Evolutionary conservation across 2,888 invertebrate species (phyloP), one percentile per base, ranked within the genome.

Genomic region (Noctua janthina): DNA sequence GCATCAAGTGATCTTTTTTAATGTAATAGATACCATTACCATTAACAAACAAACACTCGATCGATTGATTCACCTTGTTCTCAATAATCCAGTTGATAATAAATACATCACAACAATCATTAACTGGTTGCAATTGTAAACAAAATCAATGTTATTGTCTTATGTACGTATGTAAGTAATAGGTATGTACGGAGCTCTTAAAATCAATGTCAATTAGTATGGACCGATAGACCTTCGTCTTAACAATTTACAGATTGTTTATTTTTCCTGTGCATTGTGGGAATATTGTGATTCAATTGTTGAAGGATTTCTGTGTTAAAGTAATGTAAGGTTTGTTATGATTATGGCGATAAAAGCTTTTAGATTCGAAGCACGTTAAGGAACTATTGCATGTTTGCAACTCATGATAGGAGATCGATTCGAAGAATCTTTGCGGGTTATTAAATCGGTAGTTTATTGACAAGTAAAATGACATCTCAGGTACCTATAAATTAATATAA

Each of bases 191-290:
- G 20, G 59, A 35, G 78, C 74, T 82, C 64, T 82, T 74, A 78
- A 82, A 78, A 82, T 66, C 85, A 85, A 85, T 85, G 85, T 74
- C 76, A 85, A 71, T 85, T 74, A 78, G 66, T 85, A 82, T 78
- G 75, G n/a, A 2, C 69, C 66, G 35, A 67, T 51, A 17, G 69
- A 70, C 85, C 86, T 85, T 68, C 68, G 84, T 69, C 35, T 51
- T 49, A 29, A 74, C 67, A 67, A 74, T 59, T 78, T 68, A 81
- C 43, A 1, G 72, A 59, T 78, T 78, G 66, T 70, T 75, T 81
- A 78, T 82, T 85, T 82, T 85, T 82, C 82, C 85, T 82, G 78
- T 76, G 15, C 64, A 29, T 39, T 85, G 84, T 76, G 84, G 74
- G 84, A 84, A 84, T 79, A 70, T 76, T 80, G 39, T 51, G 74